Evolutionary conservation across 2,888 invertebrate genomes (phyloP).

Genomic region (Archaeoteleia sp.): DNA sequence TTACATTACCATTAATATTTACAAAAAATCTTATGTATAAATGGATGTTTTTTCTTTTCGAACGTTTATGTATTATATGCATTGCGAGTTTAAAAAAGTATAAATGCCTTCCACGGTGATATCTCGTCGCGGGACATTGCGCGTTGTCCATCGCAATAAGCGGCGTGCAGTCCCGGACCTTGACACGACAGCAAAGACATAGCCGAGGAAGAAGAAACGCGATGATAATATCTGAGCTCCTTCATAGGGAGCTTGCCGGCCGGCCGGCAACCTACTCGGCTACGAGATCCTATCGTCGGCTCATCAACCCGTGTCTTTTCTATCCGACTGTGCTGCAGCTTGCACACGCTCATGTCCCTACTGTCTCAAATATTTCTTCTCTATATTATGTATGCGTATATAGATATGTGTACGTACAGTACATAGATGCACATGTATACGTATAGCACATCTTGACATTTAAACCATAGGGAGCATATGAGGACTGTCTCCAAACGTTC

Average conservation of each 20-base stretch:
- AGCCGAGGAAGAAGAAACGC: conserved; percentile 59
- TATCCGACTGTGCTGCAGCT: conserved; percentile 53
- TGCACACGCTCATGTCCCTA: conserved; percentile 53
- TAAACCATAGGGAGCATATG: conserved; percentile 20
- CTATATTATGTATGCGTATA: conserved; percentile 28
- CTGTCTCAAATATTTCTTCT: conserved; percentile 34
- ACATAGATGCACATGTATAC: conserved; percentile 24
- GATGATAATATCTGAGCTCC: conserved; percentile 60
- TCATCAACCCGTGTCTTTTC: conserved; percentile 62
- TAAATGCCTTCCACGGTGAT: conserved; percentile 32
- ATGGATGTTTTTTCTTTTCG: background rate
- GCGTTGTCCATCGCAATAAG: conserved; percentile 54
- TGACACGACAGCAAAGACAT: conserved; percentile 60
- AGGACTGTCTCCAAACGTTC: no score
- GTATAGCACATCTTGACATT: conserved; percentile 14
- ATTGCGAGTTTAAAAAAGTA: conserved; percentile 22
- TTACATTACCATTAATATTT: no score
- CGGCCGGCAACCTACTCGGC: conserved; percentile 54
- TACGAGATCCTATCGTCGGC: conserved; percentile 61
- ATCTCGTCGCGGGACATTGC: conserved; percentile 53
- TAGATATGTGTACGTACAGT: conserved; percentile 1
- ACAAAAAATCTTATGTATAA: background rate
- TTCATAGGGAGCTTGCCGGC: conserved; percentile 59
- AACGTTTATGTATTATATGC: conserved; percentile 6
- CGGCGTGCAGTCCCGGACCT: conserved; percentile 55